These are phyloP conservation scores for Patella ulyssiponensis DNA, from an alignment of 2,888 invertebrate genomes.

Conservation along the genomic window DNA sequence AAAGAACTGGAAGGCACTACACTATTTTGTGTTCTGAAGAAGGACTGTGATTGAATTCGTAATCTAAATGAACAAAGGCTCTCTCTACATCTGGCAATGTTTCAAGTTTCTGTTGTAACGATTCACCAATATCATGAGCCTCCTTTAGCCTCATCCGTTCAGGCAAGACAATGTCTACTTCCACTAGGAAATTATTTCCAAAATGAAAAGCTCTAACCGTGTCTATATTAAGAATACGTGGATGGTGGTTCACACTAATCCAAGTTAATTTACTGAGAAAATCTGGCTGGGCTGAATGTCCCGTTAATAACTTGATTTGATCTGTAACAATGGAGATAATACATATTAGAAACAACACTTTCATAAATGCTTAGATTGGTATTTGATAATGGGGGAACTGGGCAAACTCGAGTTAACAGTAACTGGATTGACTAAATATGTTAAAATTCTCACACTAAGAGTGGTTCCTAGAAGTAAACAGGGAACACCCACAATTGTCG, in stretches of 20 bases:
- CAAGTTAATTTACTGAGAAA: slow-evolving; percentile 70
- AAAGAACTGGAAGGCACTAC: slow-evolving; percentile 35
- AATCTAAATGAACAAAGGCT: slow-evolving; percentile 75
- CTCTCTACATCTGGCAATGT: slow-evolving; percentile 73
- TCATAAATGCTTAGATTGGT: too few relatives aligned
- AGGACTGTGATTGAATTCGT: slow-evolving; percentile 73
- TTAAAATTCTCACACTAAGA: too few relatives aligned
- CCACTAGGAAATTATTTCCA: slow-evolving; percentile 73
- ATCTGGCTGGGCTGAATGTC: slow-evolving; percentile 66
- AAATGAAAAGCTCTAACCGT: slow-evolving; percentile 75
- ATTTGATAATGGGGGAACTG: too few relatives aligned
- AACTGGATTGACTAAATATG: too few relatives aligned
- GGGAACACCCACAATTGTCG: too few relatives aligned
- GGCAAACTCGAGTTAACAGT: too few relatives aligned
- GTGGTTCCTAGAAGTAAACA: too few relatives aligned
- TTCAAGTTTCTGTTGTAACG: slow-evolving; percentile 73
- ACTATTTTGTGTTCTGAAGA: slow-evolving; percentile 73
- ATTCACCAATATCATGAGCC: slow-evolving; percentile 74
- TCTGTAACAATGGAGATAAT: slow-evolving; percentile 45
- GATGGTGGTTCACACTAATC: slow-evolving; percentile 67
- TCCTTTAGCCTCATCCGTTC: slow-evolving; percentile 70
- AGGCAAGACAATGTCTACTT: slow-evolving; percentile 73
- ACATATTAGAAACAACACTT: too few relatives aligned
- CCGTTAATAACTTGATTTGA: slow-evolving; percentile 69
- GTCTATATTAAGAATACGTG: slow-evolving; percentile 68